A percentile compares a stretch with the other conserved stretches of the same genome.
Conservation (phyloP, 1,140 invertebrate genomes). For the Achroia grisella region DNA sequence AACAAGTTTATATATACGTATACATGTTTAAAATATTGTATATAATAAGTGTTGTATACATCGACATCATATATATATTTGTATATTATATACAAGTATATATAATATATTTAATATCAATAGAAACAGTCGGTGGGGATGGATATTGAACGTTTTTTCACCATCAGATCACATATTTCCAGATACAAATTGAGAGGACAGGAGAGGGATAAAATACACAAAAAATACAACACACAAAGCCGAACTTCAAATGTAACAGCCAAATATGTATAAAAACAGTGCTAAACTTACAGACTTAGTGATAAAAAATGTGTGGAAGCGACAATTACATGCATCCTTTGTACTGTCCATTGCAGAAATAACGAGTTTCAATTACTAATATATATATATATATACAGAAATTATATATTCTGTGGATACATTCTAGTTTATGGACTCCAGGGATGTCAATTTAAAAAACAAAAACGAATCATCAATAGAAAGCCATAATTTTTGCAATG, state of each 20-base stretch:
- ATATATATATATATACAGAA: too few relatives aligned
- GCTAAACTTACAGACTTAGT: conserved; percentile 3
- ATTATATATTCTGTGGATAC: too few relatives aligned
- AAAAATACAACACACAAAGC: conserved; percentile 12
- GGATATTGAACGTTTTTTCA: too few relatives aligned
- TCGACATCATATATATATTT: too few relatives aligned
- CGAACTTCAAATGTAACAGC: conserved; percentile 46
- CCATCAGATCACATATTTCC: conserved; percentile 4
- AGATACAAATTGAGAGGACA: conserved; percentile 10
- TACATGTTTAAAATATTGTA: too few relatives aligned
- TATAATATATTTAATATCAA: too few relatives aligned
- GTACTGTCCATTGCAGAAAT: background rate
- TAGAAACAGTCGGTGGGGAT: too few relatives aligned
- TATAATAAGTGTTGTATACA: too few relatives aligned
- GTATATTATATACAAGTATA: too few relatives aligned
- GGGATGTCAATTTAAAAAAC: too few relatives aligned
- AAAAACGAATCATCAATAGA: background rate
- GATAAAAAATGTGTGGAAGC: conserved; percentile 9
- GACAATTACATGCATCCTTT: conserved; percentile 3
- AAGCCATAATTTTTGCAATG: conserved; percentile 1
- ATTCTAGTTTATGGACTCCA: too few relatives aligned
- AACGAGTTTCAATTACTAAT: background rate
- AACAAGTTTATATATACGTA: too few relatives aligned
- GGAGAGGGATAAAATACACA: background rate
- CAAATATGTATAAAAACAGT: conserved; percentile 35